Conservation (phyloP, 2,113 vertebrate species). For the Elachura formosa region DNA sequence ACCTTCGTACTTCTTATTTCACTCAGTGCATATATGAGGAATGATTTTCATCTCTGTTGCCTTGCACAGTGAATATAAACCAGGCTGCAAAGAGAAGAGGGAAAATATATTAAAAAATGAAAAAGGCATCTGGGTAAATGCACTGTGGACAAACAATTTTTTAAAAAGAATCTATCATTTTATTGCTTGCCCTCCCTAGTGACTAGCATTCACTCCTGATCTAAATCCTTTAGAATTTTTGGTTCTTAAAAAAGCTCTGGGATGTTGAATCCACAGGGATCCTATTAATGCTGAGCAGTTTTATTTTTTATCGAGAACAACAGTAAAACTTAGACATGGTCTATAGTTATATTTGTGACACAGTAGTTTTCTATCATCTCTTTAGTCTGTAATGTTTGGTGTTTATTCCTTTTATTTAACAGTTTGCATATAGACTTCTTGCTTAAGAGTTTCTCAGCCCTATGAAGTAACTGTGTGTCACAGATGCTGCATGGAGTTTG, state of each 20-base stretch:
- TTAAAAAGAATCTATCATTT: background rate
- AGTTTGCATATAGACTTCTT: background rate
- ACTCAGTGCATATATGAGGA: background rate
- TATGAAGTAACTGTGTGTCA: background rate
- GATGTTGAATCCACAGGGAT: background rate
- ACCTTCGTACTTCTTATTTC: background rate
- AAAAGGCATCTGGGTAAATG: background rate
- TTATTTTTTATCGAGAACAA: background rate
- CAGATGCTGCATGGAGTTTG: background rate
- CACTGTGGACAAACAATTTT: background rate
- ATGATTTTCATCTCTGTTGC: background rate
- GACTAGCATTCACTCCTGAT: background rate
- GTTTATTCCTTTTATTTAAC: background rate
- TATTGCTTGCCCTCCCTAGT: background rate
- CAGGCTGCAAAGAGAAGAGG: background rate
- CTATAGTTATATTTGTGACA: background rate
- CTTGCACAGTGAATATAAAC: background rate
- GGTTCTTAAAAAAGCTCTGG: background rate
- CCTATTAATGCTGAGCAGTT: background rate
- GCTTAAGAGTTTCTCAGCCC: background rate
- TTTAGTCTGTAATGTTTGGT: background rate
- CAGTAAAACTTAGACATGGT: background rate
- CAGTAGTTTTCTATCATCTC: background rate
- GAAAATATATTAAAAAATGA: background rate
- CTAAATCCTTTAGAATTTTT: background rate